Evolutionary conservation across 2,888 invertebrate species (phyloP), one percentile per base, ranked within the genome.

Genomic region (Diaphora mendica): DNA sequence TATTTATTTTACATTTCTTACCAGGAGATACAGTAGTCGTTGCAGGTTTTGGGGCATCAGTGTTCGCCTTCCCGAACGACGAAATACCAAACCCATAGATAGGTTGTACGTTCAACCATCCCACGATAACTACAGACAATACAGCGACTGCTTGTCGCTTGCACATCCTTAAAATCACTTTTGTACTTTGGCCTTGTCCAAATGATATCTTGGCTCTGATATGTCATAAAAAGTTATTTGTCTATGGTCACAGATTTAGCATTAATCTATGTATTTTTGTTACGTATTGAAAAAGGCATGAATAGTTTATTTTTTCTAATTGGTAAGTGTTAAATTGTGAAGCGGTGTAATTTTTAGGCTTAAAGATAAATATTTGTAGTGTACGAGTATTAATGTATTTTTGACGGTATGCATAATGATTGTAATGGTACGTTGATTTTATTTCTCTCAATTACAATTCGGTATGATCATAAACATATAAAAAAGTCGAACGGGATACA

Each of bases 21-120:
- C 95, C 95, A 72, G 93, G 94, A 35, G 92, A 83, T 73, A 90
- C 87, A 35, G 95, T 92, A 0, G 94, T 92, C 35, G 93, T 92
- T 39, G 90, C 89, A 39, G 93, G 92, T 81, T 90, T 92, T 72
- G 95, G 93, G 7, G 95, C 90, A 35, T 95, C 94, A 0, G 95
- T 95, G 77, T 93, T 93, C 42, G 94, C 94, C 82, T 93, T 93
- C 72, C 95, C 95, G 78, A 94, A 94, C 15, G 94, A 94, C 5
- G 94, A 94, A 71, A 94, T 93, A 64, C 94, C 94, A 79, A 94
- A 94, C 67, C 91, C 88, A 74, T 92, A 85, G 39, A 86, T 78
- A 15, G 86, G 85, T 78, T 89, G 86, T 73, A 90, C 84, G 59
- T 83, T 83, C 71, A 92, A 78, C 87, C 88, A 90, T 62, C 87